Base-by-base conservation (phyloP, 2,888 invertebrate genomes). In the Drosophila conformis region DNA sequence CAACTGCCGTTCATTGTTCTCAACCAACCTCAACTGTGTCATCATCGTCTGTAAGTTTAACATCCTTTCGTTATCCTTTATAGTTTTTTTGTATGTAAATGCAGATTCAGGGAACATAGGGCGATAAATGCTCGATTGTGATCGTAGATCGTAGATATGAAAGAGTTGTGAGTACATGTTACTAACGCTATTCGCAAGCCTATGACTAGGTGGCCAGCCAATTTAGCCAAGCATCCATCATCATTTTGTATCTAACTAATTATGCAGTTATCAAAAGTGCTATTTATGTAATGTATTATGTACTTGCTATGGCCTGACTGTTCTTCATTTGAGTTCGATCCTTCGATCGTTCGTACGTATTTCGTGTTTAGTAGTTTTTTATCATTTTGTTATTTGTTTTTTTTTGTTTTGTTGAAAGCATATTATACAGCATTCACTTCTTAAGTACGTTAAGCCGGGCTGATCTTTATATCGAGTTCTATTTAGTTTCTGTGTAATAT, bases 91-190 rank as follows among this genome's bases (percentile, higher is more conserved):
- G 35, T 64, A 61, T 49, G 53, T 71, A 69, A 74, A 70, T 83
- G 74, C 76, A 59, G 77, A 78, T 63, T 68, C 73, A 69, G 81
- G 82, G 79, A 79, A 78, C 78, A 77, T 83, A 73, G 68, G 68
- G 82, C 52, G 63, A 56, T 67, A 69, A 87, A 69, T 69, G 78
- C 81, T 88, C 90, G 85, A 85, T 85, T 85, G 90, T 85, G 87
- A 88, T 85, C 90, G 85, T 80, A 88, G 87, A 88, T 85, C 90
- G 85, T 80, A 88, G 85, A 85, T 85, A 85, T 85, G 85, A 90
- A 89, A 86, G 87, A 62, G 73, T 83, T 69, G 60, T 74, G 76
- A 80, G 76, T 76, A 80, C 48, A 42, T 72, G 36, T 62, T 64
- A 75, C 57, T 65, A 69, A 64, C 58, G 36, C 63, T 67, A 54